phyloP scores from a whole-genome alignment of 2,797 vertebrate genomes.

The Bovichtus variegatus region DNA sequence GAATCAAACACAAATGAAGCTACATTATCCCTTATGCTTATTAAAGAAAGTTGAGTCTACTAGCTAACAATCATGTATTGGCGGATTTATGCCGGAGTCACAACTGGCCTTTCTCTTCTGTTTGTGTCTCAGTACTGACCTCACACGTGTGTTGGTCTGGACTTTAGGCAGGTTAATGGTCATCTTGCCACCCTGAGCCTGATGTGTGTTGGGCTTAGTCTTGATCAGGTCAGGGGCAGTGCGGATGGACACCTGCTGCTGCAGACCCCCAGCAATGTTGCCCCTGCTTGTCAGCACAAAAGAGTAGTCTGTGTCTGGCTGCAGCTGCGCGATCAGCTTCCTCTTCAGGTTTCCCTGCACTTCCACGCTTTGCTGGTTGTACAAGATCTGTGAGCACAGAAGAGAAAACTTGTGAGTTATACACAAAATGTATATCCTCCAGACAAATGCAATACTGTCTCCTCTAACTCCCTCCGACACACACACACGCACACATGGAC shows the following conservation, averaged over 20 bases:
- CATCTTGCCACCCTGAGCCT: constrained; percentile 90
- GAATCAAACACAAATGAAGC: constrained; percentile 20
- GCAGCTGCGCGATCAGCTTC: constrained; percentile 94
- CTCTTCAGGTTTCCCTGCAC: constrained; percentile 94
- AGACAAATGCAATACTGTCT: constrained; percentile 17
- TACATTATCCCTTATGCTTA: neutral
- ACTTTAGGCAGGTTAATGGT: constrained; percentile 91
- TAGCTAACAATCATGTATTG: constrained; percentile 1
- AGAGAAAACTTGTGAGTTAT: constrained; percentile 3
- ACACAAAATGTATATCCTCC: neutral
- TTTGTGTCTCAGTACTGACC: constrained; percentile 81
- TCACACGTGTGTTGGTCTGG: constrained; percentile 87
- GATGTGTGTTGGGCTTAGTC: constrained; percentile 90
- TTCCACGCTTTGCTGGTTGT: constrained; percentile 98
- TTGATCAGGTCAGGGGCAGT: constrained; percentile 95
- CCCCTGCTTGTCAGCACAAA: constrained; percentile 96
- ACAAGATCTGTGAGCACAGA: constrained; percentile 76
- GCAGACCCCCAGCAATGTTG: constrained; percentile 95
- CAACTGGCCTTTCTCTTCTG: neutral
- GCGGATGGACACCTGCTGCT: constrained; percentile 98
- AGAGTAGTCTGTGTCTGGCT: constrained; percentile 97
- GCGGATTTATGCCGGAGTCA: neutral
- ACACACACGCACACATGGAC: neutral
- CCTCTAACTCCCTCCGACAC: neutral
- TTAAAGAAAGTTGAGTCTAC: neutral